These are phyloP conservation scores for Poeciliopsis presidionis DNA, from an alignment of 2,797 vertebrate species.

Conservation along the genomic window DNA sequence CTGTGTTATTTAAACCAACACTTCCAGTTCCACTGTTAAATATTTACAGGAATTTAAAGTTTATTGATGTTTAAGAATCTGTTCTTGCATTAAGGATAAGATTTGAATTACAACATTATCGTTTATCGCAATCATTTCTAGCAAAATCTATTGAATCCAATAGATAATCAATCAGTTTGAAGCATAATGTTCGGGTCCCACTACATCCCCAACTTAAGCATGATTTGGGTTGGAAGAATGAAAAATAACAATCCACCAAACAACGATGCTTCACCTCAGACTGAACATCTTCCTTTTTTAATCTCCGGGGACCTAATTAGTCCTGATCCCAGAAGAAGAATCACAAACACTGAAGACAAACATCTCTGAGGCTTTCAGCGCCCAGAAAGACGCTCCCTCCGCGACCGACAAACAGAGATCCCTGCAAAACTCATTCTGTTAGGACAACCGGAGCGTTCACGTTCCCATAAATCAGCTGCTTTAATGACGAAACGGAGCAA, in stretches of 20 bases:
- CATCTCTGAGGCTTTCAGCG: slow-evolving; percentile 55
- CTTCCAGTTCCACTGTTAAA: too few species aligned
- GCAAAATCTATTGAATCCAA: background rate
- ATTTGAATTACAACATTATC: too few species aligned
- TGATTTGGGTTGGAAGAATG: slow-evolving; percentile 23
- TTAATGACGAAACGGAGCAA: background rate
- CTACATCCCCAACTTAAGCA: slow-evolving; percentile 2
- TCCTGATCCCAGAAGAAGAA: slow-evolving; percentile 35
- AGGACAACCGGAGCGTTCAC: background rate
- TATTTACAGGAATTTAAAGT: too few species aligned
- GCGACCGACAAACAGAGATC: slow-evolving; percentile 33
- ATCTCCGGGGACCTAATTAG: slow-evolving; percentile 65
- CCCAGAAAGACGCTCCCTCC: slow-evolving; percentile 55
- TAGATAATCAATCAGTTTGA: background rate
- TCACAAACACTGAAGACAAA: slow-evolving; percentile 48
- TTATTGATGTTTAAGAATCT: too few species aligned
- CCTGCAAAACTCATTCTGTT: slow-evolving; percentile 10
- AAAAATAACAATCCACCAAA: slow-evolving; percentile 26
- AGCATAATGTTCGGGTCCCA: background rate
- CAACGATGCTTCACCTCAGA: slow-evolving; percentile 28
- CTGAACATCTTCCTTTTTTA: slow-evolving; percentile 48
- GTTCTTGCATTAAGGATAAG: too few species aligned
- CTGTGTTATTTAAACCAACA: too few species aligned
- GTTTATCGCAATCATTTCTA: too few species aligned
- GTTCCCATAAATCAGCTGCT: slow-evolving; percentile 1